Evolutionary conservation across 2,797 vertebrate species (phyloP), one percentile per base, ranked within the genome.

Genomic region (Pseudomugil gertrudae): DNA sequence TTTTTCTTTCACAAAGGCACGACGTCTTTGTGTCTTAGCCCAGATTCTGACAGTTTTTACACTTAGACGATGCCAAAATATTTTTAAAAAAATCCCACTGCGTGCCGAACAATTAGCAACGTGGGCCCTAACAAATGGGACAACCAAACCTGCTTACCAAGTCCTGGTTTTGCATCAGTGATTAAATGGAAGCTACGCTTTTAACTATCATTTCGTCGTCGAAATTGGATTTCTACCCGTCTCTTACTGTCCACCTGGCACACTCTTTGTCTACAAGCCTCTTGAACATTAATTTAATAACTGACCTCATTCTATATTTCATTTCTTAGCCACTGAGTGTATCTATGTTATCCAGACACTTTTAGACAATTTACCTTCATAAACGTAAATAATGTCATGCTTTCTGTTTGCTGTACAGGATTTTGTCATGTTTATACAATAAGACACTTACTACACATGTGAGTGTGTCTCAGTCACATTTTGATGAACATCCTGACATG

Each of bases 271-370:
- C 67, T 85, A 74, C 57, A 71, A 79, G 69, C 69, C 69, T 66
- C 59, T 58, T 53, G 48, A 72, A 68, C 60, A 69, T 59, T 76
- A 5, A 62, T 80, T 78, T 57, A 51, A 57, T 64, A 75, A 43
- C 63, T 83, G 84, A 85, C 84, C 81, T 84, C 52, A 76, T 88
- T 86, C 59, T 80, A 66, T 43, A 66, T 62, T 54, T 54, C 74
- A 58, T 48, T 40, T 54, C 53, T 50, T 23, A 64, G 32, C 53
- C 21, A 72, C 54, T 65, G 24, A n/a, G 48, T 53, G 69, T 15
- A 45, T 29, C 29, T 26, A 9, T 63, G 57, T 36, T 15, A 60
- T 36, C 9, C 53, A 66, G 15, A 53, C 47, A 43, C 10, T 36
- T 17, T 4, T 38, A 8, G 21, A 13, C 10, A 15, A 29, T 21